Evolutionary conservation across 2,113 vertebrate genomes (phyloP).

Genomic region (Heterochromis multidens): DNA sequence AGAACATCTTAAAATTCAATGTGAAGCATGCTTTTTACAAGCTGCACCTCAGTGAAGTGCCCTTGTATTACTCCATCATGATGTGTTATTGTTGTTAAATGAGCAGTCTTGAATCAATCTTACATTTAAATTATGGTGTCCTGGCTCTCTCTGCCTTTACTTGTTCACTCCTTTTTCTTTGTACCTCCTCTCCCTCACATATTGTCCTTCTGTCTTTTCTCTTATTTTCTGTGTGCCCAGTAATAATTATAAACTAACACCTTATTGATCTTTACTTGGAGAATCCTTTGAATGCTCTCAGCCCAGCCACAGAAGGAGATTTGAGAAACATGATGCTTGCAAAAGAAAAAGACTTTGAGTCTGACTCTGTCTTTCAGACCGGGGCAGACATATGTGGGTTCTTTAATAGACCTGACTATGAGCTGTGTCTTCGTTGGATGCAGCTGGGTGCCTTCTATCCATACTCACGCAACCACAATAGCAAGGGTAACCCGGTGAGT

Average conservation of each 20-base stretch:
- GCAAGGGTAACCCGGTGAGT: conserved; percentile 76
- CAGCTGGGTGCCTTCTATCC: conserved; percentile 92
- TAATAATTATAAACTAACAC: conserved; percentile 32
- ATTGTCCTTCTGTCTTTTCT: neutral
- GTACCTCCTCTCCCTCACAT: neutral
- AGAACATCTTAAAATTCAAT: conserved; percentile 45
- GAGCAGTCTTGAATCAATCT: neutral
- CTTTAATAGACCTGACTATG: conserved; percentile 76
- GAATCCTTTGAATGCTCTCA: neutral
- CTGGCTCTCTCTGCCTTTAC: neutral
- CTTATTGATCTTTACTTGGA: conserved; percentile 19
- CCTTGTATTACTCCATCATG: neutral
- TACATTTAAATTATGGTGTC: neutral
- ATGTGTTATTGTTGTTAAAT: neutral
- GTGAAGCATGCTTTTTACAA: conserved; percentile 28
- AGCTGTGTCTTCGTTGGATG: conserved; percentile 89
- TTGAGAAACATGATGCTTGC: neutral
- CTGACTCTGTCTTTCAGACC: conserved; percentile 73
- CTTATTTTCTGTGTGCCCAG: neutral
- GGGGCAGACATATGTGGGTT: conserved; percentile 95
- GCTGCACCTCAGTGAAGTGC: neutral
- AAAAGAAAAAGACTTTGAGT: neutral
- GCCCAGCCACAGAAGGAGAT: neutral
- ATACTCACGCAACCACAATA: conserved; percentile 87
- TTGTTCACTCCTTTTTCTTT: neutral